A percentile compares a stretch with the other conserved stretches of the same genome.
Evolutionary conservation across 2,888 invertebrate species (phyloP).

Genomic region (Mythimna ferrago): DNA sequence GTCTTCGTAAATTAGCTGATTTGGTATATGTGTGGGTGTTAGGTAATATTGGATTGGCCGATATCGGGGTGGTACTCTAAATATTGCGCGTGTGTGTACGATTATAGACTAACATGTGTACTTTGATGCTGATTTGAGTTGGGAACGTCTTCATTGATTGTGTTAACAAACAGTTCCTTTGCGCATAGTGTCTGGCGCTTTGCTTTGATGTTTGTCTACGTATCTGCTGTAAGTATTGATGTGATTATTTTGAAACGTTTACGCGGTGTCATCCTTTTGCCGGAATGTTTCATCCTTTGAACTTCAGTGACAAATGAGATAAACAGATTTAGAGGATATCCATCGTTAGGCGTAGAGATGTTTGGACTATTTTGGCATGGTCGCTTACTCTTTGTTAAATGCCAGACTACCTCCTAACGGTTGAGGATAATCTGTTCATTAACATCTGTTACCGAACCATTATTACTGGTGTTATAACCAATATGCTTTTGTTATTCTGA

Average conservation of each 20-base stretch:
- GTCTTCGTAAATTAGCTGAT: constrained; percentile 56
- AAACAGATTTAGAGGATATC: constrained; percentile 64
- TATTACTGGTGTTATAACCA: neutral
- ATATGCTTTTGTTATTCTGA: neutral
- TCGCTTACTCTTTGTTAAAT: constrained; percentile 46
- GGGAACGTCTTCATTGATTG: constrained; percentile 81
- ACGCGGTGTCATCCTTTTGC: constrained; percentile 66
- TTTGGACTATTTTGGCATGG: constrained; percentile 37
- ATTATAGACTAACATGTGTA: constrained; percentile 64
- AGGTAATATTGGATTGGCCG: constrained; percentile 55
- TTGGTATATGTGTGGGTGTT: constrained; percentile 56
- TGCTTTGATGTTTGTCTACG: constrained; percentile 84
- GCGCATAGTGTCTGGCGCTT: constrained; percentile 73
- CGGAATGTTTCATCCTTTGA: constrained; percentile 62
- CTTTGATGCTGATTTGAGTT: constrained; percentile 69
- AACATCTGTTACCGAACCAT: neutral
- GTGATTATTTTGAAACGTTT: constrained; percentile 69
- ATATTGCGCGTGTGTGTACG: constrained; percentile 50
- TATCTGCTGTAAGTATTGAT: constrained; percentile 68
- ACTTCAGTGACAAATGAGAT: constrained; percentile 61
- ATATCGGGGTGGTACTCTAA: constrained; percentile 45
- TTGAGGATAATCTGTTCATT: constrained; percentile 2
- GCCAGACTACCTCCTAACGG: neutral
- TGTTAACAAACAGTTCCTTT: constrained; percentile 83
- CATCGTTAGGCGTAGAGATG: constrained; percentile 37